phyloP scores from a whole-genome alignment of 1,140 invertebrate genomes.

The Drosophila melanica region DNA sequence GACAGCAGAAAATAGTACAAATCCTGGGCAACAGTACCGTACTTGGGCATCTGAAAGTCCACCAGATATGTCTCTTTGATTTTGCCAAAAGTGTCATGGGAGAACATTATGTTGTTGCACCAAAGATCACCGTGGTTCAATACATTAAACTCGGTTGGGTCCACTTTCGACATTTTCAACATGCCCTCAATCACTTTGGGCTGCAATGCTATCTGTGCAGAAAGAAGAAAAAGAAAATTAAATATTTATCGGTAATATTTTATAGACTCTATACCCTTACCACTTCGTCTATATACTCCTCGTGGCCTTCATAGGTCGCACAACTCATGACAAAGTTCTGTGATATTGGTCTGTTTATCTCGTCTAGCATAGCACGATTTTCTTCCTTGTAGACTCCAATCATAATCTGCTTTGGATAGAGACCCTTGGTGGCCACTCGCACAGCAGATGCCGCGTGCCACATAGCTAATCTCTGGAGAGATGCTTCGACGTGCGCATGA shows the following conservation, averaged over 20 bases:
- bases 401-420: constrained; percentile 12
- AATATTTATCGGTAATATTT: neutral
- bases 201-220: constrained; percentile 29
- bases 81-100: constrained; percentile 80
- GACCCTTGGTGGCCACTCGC: constrained; percentile 84
- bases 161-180: constrained; percentile 26
- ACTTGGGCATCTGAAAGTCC: constrained; percentile 67
- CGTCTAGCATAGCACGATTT: constrained; percentile 13
- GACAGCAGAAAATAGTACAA: constrained; percentile 67
- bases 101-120: constrained; percentile 74
- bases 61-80: constrained; percentile 66
- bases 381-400: constrained; percentile 36
- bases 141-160: constrained; percentile 85
- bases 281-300: constrained; percentile 53
- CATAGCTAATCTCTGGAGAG: neutral
- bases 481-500: neutral
- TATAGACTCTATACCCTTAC: constrained; percentile 26
- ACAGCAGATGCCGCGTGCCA: constrained; percentile 72
- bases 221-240: neutral
- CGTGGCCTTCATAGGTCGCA: constrained; percentile 40
- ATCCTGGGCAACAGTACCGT: constrained; percentile 63
- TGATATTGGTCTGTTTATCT: constrained; percentile 34
- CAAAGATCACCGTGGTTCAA: constrained; percentile 87
- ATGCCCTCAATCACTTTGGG: constrained; percentile 33
- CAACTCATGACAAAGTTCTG: constrained; percentile 45